A percentile compares a stretch with the other conserved stretches of the same genome.
Conservation (phyloP, 2,888 invertebrate genomes). For the Euplexia lucipara region DNA sequence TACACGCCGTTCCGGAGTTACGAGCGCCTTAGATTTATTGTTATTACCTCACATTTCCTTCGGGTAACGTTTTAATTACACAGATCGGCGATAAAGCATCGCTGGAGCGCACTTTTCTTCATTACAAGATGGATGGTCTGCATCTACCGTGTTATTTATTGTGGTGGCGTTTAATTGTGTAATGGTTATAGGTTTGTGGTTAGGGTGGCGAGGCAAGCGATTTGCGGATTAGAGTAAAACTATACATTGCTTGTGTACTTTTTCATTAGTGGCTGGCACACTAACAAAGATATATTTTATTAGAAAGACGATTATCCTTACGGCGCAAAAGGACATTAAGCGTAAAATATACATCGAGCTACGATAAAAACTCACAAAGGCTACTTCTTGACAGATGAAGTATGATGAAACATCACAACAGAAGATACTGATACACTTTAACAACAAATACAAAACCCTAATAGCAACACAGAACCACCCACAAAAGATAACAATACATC, state of each 20-base stretch:
- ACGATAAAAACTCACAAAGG: neutral
- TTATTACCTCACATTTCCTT: slow-evolving; percentile 90
- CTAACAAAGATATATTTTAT: neutral
- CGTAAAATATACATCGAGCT: neutral
- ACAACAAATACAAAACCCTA: slow-evolving; percentile 30
- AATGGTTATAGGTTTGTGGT: slow-evolving; percentile 59
- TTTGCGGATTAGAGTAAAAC: slow-evolving; percentile 26
- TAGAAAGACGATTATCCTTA: neutral
- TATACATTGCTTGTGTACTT: slow-evolving; percentile 9
- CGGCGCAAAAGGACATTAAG: neutral
- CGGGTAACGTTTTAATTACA: slow-evolving; percentile 91
- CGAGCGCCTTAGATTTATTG: slow-evolving; percentile 86
- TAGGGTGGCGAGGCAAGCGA: slow-evolving; percentile 35
- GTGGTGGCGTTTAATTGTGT: slow-evolving; percentile 77
- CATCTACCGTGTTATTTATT: slow-evolving; percentile 82
- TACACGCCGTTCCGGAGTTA: slow-evolving; percentile 68
- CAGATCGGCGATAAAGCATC: slow-evolving; percentile 90
- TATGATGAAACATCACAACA: slow-evolving; percentile 7
- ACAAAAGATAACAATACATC: slow-evolving; percentile 62
- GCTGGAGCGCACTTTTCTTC: slow-evolving; percentile 90
- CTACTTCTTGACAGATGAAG: too few species aligned
- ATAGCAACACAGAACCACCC: slow-evolving; percentile 25
- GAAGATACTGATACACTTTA: slow-evolving; percentile 26
- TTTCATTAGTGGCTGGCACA: slow-evolving; percentile 4
- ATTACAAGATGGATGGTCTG: slow-evolving; percentile 88